A percentile compares a stretch with the other conserved stretches of the same genome.
Conservation (phyloP, 2,113 vertebrate genomes). For the Setophaga kirtlandii region DNA sequence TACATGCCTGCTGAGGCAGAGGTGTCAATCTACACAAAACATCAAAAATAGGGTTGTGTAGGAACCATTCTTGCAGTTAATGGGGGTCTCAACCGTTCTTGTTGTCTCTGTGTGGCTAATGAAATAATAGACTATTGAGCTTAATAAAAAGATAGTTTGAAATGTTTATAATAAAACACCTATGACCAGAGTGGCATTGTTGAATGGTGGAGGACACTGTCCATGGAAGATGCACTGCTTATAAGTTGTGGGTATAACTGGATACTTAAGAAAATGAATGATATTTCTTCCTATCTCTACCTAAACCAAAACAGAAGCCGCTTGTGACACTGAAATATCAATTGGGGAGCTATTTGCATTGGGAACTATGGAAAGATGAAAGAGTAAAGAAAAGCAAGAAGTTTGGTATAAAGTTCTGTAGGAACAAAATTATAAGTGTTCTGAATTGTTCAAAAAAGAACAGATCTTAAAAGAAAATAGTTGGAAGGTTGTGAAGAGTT, state of each 20-base stretch:
- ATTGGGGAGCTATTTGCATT: background rate
- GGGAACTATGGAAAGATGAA: background rate
- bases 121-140: background rate
- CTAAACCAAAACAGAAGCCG: background rate
- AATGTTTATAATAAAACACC: accelerated
- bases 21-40: background rate
- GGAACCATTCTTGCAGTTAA: background rate
- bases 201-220: background rate
- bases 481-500: background rate
- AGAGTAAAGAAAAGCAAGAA: background rate
- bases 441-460: background rate
- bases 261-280: background rate
- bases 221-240: background rate
- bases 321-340: background rate
- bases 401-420: background rate
- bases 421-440: background rate
- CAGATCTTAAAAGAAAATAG: background rate
- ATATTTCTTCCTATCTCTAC: background rate
- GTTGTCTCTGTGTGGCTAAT: background rate
- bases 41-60: background rate
- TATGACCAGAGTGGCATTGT: background rate
- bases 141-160: background rate
- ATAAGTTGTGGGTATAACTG: background rate
- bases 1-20: background rate
- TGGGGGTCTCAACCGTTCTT: background rate